Evolutionary conservation across 2,113 vertebrate species (phyloP), one percentile per base, ranked within the genome.

Genomic region (Cyprinodon brontotheroides): DNA sequence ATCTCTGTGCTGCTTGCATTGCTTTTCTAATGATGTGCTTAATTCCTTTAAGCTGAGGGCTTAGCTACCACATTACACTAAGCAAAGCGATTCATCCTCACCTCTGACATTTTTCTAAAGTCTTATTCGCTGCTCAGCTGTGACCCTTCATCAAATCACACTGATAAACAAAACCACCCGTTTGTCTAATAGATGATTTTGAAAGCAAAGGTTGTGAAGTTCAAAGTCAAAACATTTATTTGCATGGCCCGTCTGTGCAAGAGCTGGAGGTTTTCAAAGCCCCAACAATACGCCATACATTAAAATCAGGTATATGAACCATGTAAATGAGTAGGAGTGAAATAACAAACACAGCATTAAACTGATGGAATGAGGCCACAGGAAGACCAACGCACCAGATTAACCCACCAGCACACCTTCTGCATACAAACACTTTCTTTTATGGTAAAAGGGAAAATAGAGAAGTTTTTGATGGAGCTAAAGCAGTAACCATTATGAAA

Each of bases 311-410:
- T 86, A 72, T 85, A 87, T 86, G 85, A 76, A 68, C 73, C 84
- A 85, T 88, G 84, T 82, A 87, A 91, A 89, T 89, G 70, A 87
- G 83, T 78, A 77, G 6, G 74, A 81, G 81, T 48, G 84, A 67
- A 77, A 85, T 68, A 83, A 75, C 53, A 84, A 85, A 89, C 86
- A 87, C 85, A 60, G 80, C 87, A 88, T 93, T 87, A 91, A 80
- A 71, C 79, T 72, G 85, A 87, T 89, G 77, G 74, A 85, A 87
- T 68, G 75, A 66, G 74, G 78, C 79, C 78, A 68, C 70, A 61
- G 67, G 74, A 82, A 78, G 68, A 14, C 79, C 47, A 75, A 22
- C 80, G 61, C 80, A 36, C 50, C 8, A 50, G 87, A 85, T 88
- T 88, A 68, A 79, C 43, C 75, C 78, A 64, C 63, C 48, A 48